Evolutionary conservation across 2,888 invertebrate genomes (phyloP).

Genomic region (Capitulum mitella): DNA sequence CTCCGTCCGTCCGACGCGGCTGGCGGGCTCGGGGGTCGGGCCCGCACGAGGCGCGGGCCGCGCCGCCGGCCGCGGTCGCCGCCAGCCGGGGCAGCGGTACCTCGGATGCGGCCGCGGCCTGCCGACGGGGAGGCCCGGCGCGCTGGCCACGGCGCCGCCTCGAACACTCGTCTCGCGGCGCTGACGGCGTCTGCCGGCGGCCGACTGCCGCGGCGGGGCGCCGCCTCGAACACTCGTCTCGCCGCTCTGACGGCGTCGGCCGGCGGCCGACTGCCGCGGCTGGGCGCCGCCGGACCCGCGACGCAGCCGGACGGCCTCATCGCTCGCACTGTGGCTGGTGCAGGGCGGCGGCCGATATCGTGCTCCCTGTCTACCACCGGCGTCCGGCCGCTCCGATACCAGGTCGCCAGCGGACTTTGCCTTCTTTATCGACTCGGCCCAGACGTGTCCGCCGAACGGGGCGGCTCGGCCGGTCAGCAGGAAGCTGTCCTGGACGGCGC

Average conservation of each 20-base stretch:
- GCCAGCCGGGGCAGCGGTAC: not conserved
- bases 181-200: slow-evolving; percentile 83
- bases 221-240: slow-evolving; percentile 69
- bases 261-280: slow-evolving; percentile 67
- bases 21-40: too few species aligned
- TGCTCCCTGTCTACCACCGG: not conserved
- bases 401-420: not conserved
- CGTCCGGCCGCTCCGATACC: not conserved
- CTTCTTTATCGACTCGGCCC: not conserved
- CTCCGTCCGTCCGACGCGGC: too few species aligned
- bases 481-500: slow-evolving; percentile 10
- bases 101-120: not conserved
- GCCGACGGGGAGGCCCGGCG: not conserved
- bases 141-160: slow-evolving; percentile 45
- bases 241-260: slow-evolving; percentile 82
- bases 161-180: slow-evolving; percentile 75
- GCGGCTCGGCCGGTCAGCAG: not conserved
- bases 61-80: not conserved
- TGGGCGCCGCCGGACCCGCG: slow-evolving; percentile 39
- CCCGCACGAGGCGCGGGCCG: too few species aligned
- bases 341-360: not conserved
- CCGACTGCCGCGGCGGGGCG: slow-evolving; percentile 56
- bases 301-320: not conserved
- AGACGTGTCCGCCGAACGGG: not conserved
- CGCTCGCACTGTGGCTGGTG: not conserved